These are phyloP conservation scores for Callyntrura sp. DNA, from an alignment of 2,888 invertebrate species.

Conservation along the genomic window DNA sequence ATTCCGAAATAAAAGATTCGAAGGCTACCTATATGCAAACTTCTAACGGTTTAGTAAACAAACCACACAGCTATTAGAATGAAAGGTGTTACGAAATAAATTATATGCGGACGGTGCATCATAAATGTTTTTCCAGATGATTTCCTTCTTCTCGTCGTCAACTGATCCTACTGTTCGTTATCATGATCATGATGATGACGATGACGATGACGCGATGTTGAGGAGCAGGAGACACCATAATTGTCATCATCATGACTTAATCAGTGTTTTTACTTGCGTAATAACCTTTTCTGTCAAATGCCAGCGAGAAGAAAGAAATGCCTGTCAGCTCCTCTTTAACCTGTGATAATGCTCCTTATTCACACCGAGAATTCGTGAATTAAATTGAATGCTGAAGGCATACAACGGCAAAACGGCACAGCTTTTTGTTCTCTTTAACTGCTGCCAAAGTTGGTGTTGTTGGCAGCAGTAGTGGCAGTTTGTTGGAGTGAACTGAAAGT, in stretches of 20 bases:
- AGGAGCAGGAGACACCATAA: conserved; percentile 4
- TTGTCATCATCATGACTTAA: conserved; percentile 29
- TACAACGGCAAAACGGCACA: background rate
- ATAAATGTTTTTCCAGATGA: no score
- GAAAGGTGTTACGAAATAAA: background rate
- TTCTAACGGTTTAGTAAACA: background rate
- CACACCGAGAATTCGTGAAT: conserved; percentile 2
- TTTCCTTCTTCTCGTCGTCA: background rate
- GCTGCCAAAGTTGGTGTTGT: no score
- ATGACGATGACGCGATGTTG: conserved; percentile 21
- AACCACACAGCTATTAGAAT: background rate
- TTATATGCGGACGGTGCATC: background rate
- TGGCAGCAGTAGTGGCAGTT: background rate
- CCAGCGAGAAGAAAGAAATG: background rate
- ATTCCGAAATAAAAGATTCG: background rate
- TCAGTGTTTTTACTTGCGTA: conserved; percentile 48
- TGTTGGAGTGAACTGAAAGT: conserved; percentile 14
- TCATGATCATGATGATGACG: background rate
- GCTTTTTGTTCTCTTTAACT: background rate
- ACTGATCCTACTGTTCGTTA: background rate
- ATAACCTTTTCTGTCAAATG: conserved; percentile 57
- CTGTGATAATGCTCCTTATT: conserved; percentile 3
- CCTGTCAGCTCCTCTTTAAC: conserved; percentile 56
- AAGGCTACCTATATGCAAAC: background rate
- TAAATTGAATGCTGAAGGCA: background rate